Evolutionary conservation across 2,797 vertebrate species (phyloP), one percentile per base, ranked within the genome.

Genomic region (Pseudochromis fuscus): DNA sequence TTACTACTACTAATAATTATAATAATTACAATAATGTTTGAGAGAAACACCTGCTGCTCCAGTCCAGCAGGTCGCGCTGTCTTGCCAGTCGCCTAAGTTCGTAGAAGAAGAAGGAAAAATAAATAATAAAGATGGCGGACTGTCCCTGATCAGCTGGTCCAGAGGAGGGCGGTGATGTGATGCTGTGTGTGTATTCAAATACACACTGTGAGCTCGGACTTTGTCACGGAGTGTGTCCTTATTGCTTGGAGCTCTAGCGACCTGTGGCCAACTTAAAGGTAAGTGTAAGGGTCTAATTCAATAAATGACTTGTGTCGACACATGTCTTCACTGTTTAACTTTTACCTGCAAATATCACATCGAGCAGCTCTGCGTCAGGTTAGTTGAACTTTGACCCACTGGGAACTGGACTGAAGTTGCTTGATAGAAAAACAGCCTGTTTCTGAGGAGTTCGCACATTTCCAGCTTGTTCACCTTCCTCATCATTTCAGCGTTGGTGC

Each of bases 361-460:
- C 18, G 42, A 21, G 21, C 7, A 11, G 12, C 2, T 1, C 19
- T 24, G 21, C 21, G 49, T 46, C 33, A 30, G 25, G 5, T 45
- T 0, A 5, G 24, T 1, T 76, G 62, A 85, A 78, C 84, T 84
- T 81, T 82, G 66, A 38, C 69, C 50, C 72, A 83, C 35, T 70
- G 59, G 25, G 5, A 9, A 21, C 11, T 13, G 7, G 33, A 13
- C 33, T 2, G 33, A 13, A 1, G 3, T n/a, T n/a, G n/a, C n/a
- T n/a, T n/a, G n/a, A n/a, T n/a, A n/a, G n/a, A n/a, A n/a, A n/a
- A n/a, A n/a, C n/a, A n/a, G n/a, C n/a, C n/a, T n/a, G n/a, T n/a
- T n/a, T n/a, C n/a, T n/a, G n/a, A n/a, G n/a, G n/a, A n/a, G n/a
- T n/a, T n/a, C n/a, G n/a, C n/a, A n/a, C n/a, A n/a, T n/a, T n/a